A percentile compares a stretch with the other conserved stretches of the same genome.
Conservation (phyloP, 64 coral and sea anemone genomes). For the Anthopleura sola region DNA sequence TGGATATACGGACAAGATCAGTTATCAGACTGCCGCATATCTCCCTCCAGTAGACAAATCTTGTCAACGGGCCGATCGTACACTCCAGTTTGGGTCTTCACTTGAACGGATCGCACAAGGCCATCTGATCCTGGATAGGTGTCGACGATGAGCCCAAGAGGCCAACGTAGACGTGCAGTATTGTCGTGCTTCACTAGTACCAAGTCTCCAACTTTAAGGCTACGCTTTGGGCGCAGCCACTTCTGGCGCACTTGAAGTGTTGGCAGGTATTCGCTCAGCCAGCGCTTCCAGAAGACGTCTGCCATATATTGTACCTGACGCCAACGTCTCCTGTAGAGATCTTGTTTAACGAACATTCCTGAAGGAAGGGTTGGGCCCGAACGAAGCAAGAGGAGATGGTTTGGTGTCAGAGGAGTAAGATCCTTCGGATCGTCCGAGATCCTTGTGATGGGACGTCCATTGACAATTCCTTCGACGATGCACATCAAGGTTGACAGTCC, state of each 20-base stretch:
- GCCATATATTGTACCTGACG: conserved; percentile 45
- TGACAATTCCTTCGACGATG: background rate
- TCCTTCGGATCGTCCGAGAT: conserved; percentile 36
- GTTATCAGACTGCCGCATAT: conserved; percentile 38
- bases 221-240: conserved; percentile 39
- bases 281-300: conserved; percentile 49
- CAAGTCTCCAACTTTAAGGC: conserved; percentile 45
- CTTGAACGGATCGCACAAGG: conserved; percentile 54
- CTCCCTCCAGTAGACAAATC: conserved; percentile 58
- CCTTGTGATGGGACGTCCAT: conserved; percentile 40
- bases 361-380: conserved; percentile 36
- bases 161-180: conserved; percentile 51
- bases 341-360: conserved; percentile 34
- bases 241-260: conserved; percentile 52
- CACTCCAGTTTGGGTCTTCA: conserved; percentile 47
- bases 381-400: conserved; percentile 42
- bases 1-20: background rate
- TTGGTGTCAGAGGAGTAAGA: conserved; percentile 30
- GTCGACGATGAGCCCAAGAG: conserved; percentile 51
- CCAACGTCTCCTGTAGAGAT: conserved; percentile 60
- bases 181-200: conserved; percentile 47
- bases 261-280: conserved; percentile 35
- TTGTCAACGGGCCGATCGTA: conserved; percentile 54
- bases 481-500: background rate
- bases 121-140: conserved; percentile 53